Conservation (phyloP, 2,797 vertebrate species). For the Huso huso region DNA sequence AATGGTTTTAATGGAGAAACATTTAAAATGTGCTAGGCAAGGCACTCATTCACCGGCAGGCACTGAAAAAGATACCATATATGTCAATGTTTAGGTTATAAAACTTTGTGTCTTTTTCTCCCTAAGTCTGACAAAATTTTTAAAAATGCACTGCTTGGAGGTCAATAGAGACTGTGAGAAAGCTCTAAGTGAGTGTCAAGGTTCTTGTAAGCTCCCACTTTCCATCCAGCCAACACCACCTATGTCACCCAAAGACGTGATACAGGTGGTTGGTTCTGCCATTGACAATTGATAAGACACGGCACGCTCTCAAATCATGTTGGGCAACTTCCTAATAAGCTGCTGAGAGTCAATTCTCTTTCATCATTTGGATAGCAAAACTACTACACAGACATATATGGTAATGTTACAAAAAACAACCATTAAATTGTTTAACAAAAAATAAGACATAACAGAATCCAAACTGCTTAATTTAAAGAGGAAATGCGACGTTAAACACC, state of each 20-base stretch:
- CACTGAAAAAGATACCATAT: slow-evolving; percentile 6
- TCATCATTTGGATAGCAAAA: neutral
- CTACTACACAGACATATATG: slow-evolving; percentile 15
- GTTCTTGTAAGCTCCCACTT: neutral
- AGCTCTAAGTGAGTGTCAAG: neutral
- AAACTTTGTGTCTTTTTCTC: neutral
- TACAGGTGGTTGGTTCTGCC: too few relatives aligned
- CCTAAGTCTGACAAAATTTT: neutral
- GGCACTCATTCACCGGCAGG: slow-evolving; percentile 2
- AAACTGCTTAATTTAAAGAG: neutral
- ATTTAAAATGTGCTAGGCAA: slow-evolving; percentile 4
- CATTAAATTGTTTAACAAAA: slow-evolving; percentile 1
- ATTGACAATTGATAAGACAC: neutral
- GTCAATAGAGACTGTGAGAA: neutral
- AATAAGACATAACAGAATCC: neutral
- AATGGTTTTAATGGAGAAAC: slow-evolving; percentile 19
- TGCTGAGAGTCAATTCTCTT: slow-evolving; percentile 1
- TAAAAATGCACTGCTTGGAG: neutral
- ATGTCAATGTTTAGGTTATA: slow-evolving; percentile 12
- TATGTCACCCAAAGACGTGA: too few relatives aligned
- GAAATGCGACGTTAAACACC: neutral
- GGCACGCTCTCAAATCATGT: neutral
- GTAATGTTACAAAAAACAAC: slow-evolving; percentile 5
- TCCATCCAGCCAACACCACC: neutral
- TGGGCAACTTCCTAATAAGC: neutral